phyloP scores from a whole-genome alignment of 2,113 vertebrate genomes.

The Aramus guarauna region DNA sequence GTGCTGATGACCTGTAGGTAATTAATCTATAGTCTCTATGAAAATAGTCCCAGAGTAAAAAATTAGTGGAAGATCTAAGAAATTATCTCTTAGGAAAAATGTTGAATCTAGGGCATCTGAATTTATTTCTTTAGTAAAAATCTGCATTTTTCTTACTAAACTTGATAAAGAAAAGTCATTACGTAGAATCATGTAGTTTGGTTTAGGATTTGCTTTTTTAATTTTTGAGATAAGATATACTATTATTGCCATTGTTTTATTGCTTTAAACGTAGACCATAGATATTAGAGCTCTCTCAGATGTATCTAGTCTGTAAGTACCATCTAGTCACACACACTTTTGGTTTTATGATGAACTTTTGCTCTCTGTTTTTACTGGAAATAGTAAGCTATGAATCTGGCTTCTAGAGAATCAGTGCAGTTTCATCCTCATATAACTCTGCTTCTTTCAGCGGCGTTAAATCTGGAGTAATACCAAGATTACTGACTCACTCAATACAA shows the following conservation, averaged over 20 bases:
- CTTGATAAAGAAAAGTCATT: not conserved
- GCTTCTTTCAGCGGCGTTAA: not conserved
- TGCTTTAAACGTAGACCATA: not conserved
- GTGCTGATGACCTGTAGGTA: not conserved
- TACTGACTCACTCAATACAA: not conserved
- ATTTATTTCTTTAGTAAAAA: not conserved
- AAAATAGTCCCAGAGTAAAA: not conserved
- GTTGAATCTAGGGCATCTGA: not conserved
- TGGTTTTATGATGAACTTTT: not conserved
- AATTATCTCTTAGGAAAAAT: not conserved
- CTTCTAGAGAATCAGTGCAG: not conserved
- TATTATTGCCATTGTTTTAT: not conserved
- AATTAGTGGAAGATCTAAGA: not conserved
- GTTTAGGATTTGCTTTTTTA: not conserved
- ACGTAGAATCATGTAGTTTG: not conserved
- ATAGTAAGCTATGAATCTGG: not conserved
- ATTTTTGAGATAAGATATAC: not conserved
- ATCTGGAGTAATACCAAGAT: not conserved
- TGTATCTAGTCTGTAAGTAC: not conserved
- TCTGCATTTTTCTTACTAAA: not conserved
- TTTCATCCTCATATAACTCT: not conserved
- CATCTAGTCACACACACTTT: not conserved
- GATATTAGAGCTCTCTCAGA: not conserved
- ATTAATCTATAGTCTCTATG: not conserved
- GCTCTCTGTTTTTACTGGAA: not conserved